A percentile compares a stretch with the other conserved stretches of the same genome.
phyloP scores from a whole-genome alignment of 1,140 invertebrate species.

The Bombyx mandarina region DNA sequence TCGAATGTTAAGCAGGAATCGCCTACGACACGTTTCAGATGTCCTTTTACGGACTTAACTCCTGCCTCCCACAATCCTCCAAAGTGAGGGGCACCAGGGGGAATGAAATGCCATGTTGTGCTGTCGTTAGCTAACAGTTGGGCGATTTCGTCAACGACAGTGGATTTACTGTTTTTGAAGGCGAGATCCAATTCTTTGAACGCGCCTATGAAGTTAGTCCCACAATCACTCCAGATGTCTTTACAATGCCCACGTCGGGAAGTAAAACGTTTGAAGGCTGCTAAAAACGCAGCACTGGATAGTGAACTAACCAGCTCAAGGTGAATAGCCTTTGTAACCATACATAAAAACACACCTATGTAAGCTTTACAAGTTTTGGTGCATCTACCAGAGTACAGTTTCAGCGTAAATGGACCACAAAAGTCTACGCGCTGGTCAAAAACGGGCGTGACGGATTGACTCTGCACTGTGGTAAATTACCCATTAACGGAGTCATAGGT shows the following conservation, averaged over 20 bases:
- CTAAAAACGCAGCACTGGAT: not conserved
- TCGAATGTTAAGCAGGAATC: not conserved
- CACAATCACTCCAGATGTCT: slow-evolving; percentile 1
- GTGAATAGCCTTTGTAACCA: slow-evolving; percentile 5
- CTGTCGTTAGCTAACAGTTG: not conserved
- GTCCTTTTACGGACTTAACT: not conserved
- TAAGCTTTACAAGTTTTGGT: slow-evolving; percentile 2
- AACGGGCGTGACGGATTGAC: slow-evolving; percentile 3
- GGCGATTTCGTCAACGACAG: not conserved
- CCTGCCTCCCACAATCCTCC: slow-evolving; percentile 4
- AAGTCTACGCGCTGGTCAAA: slow-evolving; percentile 1
- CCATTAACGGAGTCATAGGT: slow-evolving; percentile 3
- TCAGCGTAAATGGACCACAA: slow-evolving; percentile 3
- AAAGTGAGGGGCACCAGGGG: slow-evolving; percentile 1
- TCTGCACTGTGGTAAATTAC: slow-evolving; percentile 2
- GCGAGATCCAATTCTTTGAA: not conserved
- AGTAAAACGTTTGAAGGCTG: slow-evolving; percentile 1
- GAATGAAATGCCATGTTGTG: slow-evolving; percentile 4
- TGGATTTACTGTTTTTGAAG: not conserved
- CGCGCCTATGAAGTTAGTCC: slow-evolving; percentile 1
- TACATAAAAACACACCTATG: slow-evolving; percentile 6
- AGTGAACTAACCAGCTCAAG: slow-evolving; percentile 4
- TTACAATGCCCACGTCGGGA: not conserved
- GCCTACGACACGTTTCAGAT: not conserved
- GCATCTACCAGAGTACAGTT: not conserved